Percentiles rank a stretch among this genome's conserved stretches.
Evolutionary conservation across 2,113 vertebrate genomes (phyloP).

Genomic region (Megaleporinus macrocephalus): DNA sequence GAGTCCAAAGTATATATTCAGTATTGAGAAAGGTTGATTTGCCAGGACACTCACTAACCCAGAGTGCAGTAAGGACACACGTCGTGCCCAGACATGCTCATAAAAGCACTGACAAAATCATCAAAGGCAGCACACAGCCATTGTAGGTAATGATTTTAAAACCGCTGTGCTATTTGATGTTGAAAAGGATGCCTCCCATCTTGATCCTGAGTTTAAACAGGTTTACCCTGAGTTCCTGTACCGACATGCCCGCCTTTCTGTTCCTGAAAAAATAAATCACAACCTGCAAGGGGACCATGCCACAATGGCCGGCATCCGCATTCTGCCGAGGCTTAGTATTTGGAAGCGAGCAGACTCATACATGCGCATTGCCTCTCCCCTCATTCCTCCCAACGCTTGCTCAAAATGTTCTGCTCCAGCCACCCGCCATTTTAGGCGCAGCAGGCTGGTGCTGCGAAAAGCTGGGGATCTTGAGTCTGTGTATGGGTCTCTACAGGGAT

Average conservation of each 20-base stretch:
- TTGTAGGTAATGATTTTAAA: constrained; percentile 62
- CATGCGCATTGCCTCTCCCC: constrained; percentile 22
- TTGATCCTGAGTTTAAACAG: constrained; percentile 50
- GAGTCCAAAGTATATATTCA: constrained; percentile 20
- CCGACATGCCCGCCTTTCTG: constrained; percentile 1
- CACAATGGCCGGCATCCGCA: constrained; percentile 48
- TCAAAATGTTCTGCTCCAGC: constrained; percentile 2
- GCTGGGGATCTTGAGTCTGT: constrained; percentile 25
- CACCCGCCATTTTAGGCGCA: constrained; percentile 46
- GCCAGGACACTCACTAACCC: background rate
- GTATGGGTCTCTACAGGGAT: constrained; percentile 47
- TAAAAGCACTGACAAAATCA: constrained; percentile 52
- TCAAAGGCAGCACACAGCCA: constrained; percentile 62
- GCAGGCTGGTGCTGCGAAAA: constrained; percentile 35
- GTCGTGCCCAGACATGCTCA: constrained; percentile 49
- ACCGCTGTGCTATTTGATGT: constrained; percentile 61
- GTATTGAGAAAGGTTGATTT: constrained; percentile 23
- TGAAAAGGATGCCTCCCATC: constrained; percentile 53
- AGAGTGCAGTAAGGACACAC: constrained; percentile 16
- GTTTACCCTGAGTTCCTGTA: constrained; percentile 21
- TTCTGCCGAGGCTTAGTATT: constrained; percentile 30
- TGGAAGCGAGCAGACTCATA: background rate
- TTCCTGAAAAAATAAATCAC: constrained; percentile 8
- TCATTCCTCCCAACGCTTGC: constrained; percentile 4
- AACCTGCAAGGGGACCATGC: background rate